Evolutionary conservation across 1,140 invertebrate genomes (phyloP).

Genomic region (Drosophila repletoides): DNA sequence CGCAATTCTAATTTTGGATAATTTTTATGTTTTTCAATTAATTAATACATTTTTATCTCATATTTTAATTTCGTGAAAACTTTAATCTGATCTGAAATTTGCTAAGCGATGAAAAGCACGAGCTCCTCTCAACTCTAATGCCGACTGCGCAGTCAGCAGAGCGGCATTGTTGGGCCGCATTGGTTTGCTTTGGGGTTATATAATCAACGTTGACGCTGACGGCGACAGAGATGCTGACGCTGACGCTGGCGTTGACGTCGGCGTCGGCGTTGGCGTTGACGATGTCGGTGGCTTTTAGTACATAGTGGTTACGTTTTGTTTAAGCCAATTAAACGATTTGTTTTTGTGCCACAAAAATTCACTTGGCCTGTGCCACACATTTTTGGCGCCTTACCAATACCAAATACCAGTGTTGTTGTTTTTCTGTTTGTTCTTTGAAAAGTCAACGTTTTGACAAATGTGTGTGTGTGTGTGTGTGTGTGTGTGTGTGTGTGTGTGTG

Average conservation of each 20-base stretch:
- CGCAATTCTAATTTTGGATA: no score
- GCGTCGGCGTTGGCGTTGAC: conserved; percentile 24
- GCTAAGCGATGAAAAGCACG: no score
- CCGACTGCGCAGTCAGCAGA: conserved; percentile 56
- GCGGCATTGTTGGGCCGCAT: conserved; percentile 56
- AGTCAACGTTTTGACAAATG: conserved; percentile 44
- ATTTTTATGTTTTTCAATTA: no score
- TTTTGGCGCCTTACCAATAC: not conserved
- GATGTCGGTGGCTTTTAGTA: conserved; percentile 39
- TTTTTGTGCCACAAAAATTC: conserved; percentile 77
- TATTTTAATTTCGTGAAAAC: no score
- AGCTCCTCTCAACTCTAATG: no score
- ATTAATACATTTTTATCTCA: no score
- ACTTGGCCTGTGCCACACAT: conserved; percentile 63
- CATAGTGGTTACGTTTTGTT: conserved; percentile 74
- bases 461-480: conserved; percentile 32
- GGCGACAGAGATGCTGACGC: conserved; percentile 13
- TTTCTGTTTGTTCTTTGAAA: not conserved
- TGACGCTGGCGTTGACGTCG: conserved; percentile 11
- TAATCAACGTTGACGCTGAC: conserved; percentile 46
- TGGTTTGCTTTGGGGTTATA: conserved; percentile 52
- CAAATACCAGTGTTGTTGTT: no score
- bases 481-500: conserved; percentile 28
- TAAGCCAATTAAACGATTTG: conserved; percentile 78
- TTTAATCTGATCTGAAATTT: no score